These are phyloP conservation scores for Cephus pygmeus DNA, from an alignment of 2,888 invertebrate species.

Conservation along the genomic window DNA sequence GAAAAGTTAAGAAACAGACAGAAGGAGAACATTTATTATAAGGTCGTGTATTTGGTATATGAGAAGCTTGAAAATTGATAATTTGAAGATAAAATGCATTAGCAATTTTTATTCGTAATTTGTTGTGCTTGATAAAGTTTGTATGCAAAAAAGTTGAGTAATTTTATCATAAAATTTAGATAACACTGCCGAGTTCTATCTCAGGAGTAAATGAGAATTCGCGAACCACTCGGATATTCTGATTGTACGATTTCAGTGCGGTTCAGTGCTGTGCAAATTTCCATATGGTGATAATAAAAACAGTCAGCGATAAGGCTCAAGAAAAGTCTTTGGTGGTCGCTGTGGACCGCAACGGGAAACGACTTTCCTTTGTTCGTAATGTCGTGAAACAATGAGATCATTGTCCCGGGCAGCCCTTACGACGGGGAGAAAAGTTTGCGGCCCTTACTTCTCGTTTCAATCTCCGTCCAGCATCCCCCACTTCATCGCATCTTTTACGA, in stretches of 20 bases:
- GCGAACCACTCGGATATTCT: neutral
- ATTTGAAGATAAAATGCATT: too few relatives aligned
- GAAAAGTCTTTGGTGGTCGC: slow-evolving; percentile 18
- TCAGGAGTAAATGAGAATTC: neutral
- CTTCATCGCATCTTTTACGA: slow-evolving; percentile 20
- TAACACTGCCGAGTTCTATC: neutral
- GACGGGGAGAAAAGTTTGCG: slow-evolving; percentile 24
- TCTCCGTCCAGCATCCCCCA: slow-evolving; percentile 4
- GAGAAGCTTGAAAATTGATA: too few relatives aligned
- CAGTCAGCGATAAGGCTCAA: slow-evolving; percentile 10
- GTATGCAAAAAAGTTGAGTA: neutral
- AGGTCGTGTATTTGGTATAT: too few relatives aligned
- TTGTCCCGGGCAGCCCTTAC: slow-evolving; percentile 32
- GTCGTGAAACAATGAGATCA: slow-evolving; percentile 41
- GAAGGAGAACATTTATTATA: too few relatives aligned
- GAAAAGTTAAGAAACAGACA: too few relatives aligned
- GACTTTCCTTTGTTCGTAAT: slow-evolving; percentile 33
- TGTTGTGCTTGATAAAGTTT: neutral
- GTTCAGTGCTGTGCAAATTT: neutral
- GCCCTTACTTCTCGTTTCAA: slow-evolving; percentile 11
- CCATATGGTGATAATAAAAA: slow-evolving; percentile 15
- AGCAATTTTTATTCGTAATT: neutral
- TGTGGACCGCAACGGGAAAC: neutral
- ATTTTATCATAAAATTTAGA: neutral
- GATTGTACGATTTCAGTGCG: neutral